phyloP scores from a whole-genome alignment of 37 sponge, comb jelly and placozoan genomes.

The Hormiphora californensis region DNA sequence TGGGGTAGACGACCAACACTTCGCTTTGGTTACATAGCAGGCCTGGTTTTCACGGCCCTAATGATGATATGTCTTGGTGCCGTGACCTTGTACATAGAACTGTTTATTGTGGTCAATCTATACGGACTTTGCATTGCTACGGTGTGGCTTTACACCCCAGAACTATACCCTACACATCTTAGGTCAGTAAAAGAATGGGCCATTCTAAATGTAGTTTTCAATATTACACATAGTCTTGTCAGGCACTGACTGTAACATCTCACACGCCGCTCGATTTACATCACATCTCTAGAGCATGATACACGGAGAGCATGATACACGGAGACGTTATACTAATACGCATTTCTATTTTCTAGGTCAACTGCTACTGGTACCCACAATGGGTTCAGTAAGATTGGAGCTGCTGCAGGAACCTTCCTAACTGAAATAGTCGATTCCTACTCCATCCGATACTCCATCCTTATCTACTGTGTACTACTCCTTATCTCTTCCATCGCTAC shows the following conservation, averaged over 20 bases:
- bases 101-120: not conserved
- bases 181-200: too few species aligned
- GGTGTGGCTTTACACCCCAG: not conserved
- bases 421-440: not conserved
- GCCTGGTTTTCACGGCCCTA: not conserved
- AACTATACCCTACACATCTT: not conserved
- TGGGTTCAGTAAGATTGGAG: not conserved
- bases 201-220: too few species aligned
- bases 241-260: too few species aligned
- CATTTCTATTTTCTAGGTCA: not conserved
- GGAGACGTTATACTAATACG: too few species aligned
- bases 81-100: not conserved
- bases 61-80: not conserved
- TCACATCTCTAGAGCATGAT: too few species aligned
- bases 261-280: too few species aligned
- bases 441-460: not conserved
- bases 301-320: too few species aligned
- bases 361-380: not conserved
- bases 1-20: constrained; percentile 27
- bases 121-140: not conserved
- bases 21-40: not conserved
- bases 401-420: not conserved
- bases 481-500: not conserved
- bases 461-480: not conserved
- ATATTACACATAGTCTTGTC: too few species aligned